Percentiles rank a stretch among this genome's conserved stretches.
Evolutionary conservation across 2,797 vertebrate species (phyloP).

Genomic region (Lutjanus argentimaculatus): DNA sequence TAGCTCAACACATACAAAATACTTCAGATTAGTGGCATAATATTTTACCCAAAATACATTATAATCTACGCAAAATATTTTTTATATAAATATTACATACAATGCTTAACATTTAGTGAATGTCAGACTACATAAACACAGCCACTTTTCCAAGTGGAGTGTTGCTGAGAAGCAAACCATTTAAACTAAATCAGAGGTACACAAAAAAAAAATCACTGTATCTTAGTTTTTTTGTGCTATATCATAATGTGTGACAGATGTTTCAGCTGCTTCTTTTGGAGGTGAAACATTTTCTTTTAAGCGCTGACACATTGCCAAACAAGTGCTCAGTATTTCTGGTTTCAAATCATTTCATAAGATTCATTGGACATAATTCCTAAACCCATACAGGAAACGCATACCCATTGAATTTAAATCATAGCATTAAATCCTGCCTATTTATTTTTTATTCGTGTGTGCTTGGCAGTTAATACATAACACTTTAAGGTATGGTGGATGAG

Average conservation of each 20-base stretch:
- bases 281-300: background rate
- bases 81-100: too few species aligned
- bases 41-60: background rate
- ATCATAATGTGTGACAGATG: background rate
- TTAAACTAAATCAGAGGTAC: background rate
- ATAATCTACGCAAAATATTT: background rate
- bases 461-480: too few species aligned
- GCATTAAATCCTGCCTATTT: background rate
- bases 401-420: background rate
- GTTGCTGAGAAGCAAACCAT: background rate
- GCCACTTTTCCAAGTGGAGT: background rate
- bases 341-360: too few species aligned
- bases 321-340: background rate
- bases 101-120: background rate
- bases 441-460: background rate
- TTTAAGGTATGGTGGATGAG: too few species aligned
- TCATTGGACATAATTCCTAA: background rate
- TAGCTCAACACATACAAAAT: background rate
- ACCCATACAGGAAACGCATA: background rate
- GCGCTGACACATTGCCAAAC: background rate
- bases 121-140: background rate
- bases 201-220: too few species aligned
- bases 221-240: too few species aligned
- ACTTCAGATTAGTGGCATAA: background rate
- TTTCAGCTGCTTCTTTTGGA: background rate